These are phyloP conservation scores for Scaptomyza cyrtandrae DNA, from an alignment of 2,888 invertebrate species.

Conservation along the genomic window DNA sequence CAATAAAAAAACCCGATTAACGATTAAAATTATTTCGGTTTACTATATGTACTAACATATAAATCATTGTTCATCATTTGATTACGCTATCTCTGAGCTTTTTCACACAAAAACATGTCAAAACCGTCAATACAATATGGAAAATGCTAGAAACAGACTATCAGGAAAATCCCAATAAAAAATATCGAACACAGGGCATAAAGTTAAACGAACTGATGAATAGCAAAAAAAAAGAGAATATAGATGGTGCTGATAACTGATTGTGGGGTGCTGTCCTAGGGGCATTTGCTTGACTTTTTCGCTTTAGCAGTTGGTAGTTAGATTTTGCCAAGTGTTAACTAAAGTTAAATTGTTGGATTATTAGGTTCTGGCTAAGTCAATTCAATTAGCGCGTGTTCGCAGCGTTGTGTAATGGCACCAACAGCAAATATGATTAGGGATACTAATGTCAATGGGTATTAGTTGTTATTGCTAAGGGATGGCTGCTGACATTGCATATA, in stretches of 20 bases:
- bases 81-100: constrained; percentile 30
- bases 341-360: constrained; percentile 62
- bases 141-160: constrained; percentile 20
- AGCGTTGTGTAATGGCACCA: constrained; percentile 27
- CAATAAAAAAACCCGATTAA: constrained; percentile 37
- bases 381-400: constrained; percentile 64
- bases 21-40: constrained; percentile 20
- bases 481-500: constrained; percentile 55
- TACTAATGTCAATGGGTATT: constrained; percentile 64
- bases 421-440: constrained; percentile 64
- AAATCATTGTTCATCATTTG: constrained; percentile 66
- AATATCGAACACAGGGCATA: background rate
- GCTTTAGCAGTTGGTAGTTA: constrained; percentile 1
- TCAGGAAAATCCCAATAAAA: constrained; percentile 24
- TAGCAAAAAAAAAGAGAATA: background rate
- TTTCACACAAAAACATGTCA: constrained; percentile 14
- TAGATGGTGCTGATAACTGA: constrained; percentile 14
- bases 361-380: constrained; percentile 33
- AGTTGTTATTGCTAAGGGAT: constrained; percentile 32
- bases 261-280: background rate
- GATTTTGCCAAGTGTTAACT: constrained; percentile 49
- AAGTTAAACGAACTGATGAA: constrained; percentile 13
- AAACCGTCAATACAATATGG: constrained; percentile 28
- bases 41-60: constrained; percentile 40
- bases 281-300: constrained; percentile 7